Evolutionary conservation across 2,797 vertebrate species (phyloP), one percentile per base, ranked within the genome.

Genomic region (Rhinatrema bivittatum): DNA sequence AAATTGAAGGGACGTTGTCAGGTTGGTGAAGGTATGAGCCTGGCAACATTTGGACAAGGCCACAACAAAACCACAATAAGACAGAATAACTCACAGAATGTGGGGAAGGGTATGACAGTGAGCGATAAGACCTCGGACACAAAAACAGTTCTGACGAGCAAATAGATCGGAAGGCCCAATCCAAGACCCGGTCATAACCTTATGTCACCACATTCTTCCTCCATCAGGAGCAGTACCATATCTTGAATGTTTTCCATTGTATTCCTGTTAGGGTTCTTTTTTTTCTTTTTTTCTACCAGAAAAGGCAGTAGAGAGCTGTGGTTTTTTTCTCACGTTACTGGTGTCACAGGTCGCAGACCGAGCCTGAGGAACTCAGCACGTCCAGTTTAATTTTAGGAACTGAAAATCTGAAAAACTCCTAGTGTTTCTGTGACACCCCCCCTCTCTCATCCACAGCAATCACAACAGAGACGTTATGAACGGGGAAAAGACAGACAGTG

Each of bases 351-450:
- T 35, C 27, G 25, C 24, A n/a, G n/a, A n/a, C n/a, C n/a, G n/a
- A n/a, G 5, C 7, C 28, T 33, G 24, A 6, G 12, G n/a, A 29
- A 4, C 26, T 42, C 20, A 45, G 13, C 30, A 31, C 39, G 52
- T 50, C 45, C 7, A 33, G 6, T 16, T 3, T 4, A 40, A 45
- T 42, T 42, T 40, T 16, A 27, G 30, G 45, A 0, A 32, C 38
- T 53, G 61, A 22, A 26, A 7, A 57, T 16, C 24, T 47, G 43
- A 42, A 29, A 8, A 25, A 10, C 28, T 2, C 3, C 31, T 29
- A 9, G n/a, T 5, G 10, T 16, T 37, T 28, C n/a, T 6, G 24
- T 32, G 20, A 20, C 27, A 19, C 34, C 3, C 9, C 31, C 22
- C 7, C 24, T 32, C 9, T 7, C 35, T 21, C 43, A 20, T 7